These are phyloP conservation scores for Chitala chitala DNA, from an alignment of 2,113 vertebrate genomes.

Conservation along the genomic window DNA sequence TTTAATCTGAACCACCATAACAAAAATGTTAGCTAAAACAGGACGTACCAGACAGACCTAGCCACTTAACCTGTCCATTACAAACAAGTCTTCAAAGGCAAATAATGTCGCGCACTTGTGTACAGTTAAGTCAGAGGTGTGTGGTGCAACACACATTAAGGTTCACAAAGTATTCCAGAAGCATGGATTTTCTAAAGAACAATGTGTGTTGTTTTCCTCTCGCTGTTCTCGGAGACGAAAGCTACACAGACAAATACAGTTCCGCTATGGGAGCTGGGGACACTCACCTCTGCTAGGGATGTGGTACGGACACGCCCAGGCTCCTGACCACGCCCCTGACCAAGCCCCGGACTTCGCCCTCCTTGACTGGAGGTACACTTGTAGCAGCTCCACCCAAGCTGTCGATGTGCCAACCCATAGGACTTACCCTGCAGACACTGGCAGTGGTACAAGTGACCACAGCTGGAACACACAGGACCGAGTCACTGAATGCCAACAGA, in stretches of 20 bases:
- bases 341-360: constrained; percentile 52
- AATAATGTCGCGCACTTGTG: no score
- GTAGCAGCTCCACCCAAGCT: constrained; percentile 82
- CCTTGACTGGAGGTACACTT: constrained; percentile 81
- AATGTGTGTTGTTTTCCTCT: background rate
- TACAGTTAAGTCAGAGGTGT: no score
- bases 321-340: constrained; percentile 51
- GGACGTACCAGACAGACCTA: no score
- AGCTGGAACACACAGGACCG: constrained; percentile 60
- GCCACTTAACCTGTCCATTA: no score
- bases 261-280: background rate
- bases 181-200: no score
- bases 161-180: no score
- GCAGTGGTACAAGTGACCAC: constrained; percentile 90
- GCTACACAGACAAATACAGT: background rate
- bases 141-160: no score
- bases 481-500: background rate
- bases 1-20: constrained; percentile 6
- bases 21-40: background rate
- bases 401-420: constrained; percentile 55
- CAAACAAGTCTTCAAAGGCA: no score
- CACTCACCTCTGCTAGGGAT: constrained; percentile 76
- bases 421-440: constrained; percentile 87
- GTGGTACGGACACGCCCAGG: constrained; percentile 51
- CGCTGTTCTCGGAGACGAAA: background rate